Evolutionary conservation across 2,888 invertebrate genomes (phyloP), one percentile per base, ranked within the genome.

Genomic region (Troilus luridus): DNA sequence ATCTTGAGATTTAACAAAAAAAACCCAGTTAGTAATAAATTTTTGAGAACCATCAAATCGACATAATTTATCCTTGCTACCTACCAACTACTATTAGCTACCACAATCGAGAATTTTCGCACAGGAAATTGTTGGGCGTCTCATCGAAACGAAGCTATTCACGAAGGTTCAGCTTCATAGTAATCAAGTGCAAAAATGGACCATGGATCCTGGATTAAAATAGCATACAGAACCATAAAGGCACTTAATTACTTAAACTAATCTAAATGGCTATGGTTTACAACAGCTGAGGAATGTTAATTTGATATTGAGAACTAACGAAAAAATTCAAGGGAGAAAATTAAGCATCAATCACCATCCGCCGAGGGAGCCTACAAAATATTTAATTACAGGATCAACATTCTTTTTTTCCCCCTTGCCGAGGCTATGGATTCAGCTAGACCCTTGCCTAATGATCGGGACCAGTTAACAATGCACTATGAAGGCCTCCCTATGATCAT

Each of bases 231-330:
- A 62, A 19, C 21, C 62, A 21, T 7, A 62, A 27, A 2, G 17
- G 0, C 27, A 27, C 41, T 27, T 72, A 27, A 27, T 27, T 72
- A 72, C 27, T 6, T 72, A 72, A 72, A 3, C 2, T 72, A 72
- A 6, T 27, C 72, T 72, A 72, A 77, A 41, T 41, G 27, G 72
- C 27, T 41, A 77, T 5, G 17, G 27, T 77, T 41, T 19, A 77
- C 41, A 5, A 3, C n/a, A 19, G n/a, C 19, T 9, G 56, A 85
- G 72, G 27, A 21, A n/a, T 85, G 85, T n/a, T 85, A 85, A 85
- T 85, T 56, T 85, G 85, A 85, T 85, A 85, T 85, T n/a, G 85
- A 54, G 81, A 81, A 81, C 54, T 81, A 81, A 81, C 81, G 81
- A 81, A 56, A 41, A 41, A 8, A n/a, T n/a, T 7, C 56, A 5